phyloP scores from a whole-genome alignment of 2,888 invertebrate species.

The Athrips mouffetella region DNA sequence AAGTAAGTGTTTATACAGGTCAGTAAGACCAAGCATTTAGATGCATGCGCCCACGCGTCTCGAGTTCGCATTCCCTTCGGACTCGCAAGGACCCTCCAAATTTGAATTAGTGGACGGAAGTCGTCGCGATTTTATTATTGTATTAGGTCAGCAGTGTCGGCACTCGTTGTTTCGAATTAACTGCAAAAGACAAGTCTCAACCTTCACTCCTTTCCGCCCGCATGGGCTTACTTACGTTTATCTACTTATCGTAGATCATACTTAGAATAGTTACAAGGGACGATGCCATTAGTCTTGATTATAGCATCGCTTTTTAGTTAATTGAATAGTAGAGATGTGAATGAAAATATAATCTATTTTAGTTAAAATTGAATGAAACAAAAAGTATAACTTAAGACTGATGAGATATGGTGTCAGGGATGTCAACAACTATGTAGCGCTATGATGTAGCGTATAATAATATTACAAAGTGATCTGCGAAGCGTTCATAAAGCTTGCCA shows the following conservation, averaged over 20 bases:
- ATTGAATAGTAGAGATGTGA: no score
- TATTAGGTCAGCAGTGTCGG: slow-evolving; percentile 38
- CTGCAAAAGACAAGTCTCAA: slow-evolving; percentile 36
- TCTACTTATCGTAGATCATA: background rate
- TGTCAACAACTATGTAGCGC: no score
- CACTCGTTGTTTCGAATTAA: slow-evolving; percentile 38
- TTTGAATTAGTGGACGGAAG: slow-evolving; percentile 47
- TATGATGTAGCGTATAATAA: no score
- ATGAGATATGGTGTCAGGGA: no score
- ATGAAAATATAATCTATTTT: no score
- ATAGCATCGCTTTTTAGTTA: no score
- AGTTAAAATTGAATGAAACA: no score
- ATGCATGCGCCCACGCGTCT: slow-evolving; percentile 1
- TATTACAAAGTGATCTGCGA: no score
- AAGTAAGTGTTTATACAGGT: background rate
- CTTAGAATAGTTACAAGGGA: no score
- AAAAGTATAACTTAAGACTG: no score
- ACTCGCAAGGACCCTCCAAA: slow-evolving; percentile 34
- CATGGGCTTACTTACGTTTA: slow-evolving; percentile 19
- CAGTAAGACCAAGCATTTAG: background rate
- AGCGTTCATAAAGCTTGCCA: no score
- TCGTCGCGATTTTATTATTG: slow-evolving; percentile 41
- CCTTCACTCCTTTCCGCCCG: slow-evolving; percentile 42
- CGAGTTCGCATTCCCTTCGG: slow-evolving; percentile 18
- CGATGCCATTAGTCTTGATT: no score